A percentile compares a stretch with the other conserved stretches of the same genome.
Evolutionary conservation across 2,113 vertebrate genomes (phyloP).

Genomic region (Marmota monax): DNA sequence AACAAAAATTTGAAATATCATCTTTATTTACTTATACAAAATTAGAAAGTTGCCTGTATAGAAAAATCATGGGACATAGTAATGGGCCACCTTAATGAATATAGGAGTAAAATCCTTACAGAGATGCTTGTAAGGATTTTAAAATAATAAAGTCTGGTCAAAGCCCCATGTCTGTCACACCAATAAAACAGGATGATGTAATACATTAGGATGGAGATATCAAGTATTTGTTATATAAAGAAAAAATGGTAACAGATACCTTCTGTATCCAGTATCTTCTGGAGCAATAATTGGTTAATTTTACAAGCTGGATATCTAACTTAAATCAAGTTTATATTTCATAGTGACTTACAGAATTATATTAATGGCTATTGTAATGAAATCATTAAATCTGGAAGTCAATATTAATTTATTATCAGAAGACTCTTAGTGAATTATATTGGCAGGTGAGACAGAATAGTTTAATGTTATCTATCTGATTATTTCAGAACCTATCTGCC

Average conservation of each 20-base stretch:
- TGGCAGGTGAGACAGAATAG: conserved; percentile 79
- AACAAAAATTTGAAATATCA: not conserved
- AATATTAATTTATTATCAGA: conserved; percentile 86
- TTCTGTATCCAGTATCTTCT: not conserved
- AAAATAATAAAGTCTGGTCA: not conserved
- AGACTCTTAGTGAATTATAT: conserved; percentile 82
- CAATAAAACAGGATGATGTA: not conserved
- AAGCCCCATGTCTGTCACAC: not conserved
- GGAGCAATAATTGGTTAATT: conserved; percentile 76
- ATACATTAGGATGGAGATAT: not conserved
- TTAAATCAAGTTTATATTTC: conserved; percentile 80
- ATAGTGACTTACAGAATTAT: conserved; percentile 82
- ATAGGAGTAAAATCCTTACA: not conserved
- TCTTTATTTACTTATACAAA: not conserved
- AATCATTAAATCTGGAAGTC: conserved; percentile 86
- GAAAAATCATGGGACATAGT: not conserved
- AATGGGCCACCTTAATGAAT: not conserved
- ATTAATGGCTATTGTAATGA: conserved; percentile 85
- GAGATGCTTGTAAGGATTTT: not conserved
- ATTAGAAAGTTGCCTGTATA: not conserved
- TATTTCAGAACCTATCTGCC: conserved; percentile 76
- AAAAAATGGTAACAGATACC: not conserved
- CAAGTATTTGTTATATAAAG: not conserved
- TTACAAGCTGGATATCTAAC: conserved; percentile 74
- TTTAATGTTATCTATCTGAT: conserved; percentile 81